Conservation (phyloP, 2,888 invertebrate genomes). For the Drosophila mulleri region DNA sequence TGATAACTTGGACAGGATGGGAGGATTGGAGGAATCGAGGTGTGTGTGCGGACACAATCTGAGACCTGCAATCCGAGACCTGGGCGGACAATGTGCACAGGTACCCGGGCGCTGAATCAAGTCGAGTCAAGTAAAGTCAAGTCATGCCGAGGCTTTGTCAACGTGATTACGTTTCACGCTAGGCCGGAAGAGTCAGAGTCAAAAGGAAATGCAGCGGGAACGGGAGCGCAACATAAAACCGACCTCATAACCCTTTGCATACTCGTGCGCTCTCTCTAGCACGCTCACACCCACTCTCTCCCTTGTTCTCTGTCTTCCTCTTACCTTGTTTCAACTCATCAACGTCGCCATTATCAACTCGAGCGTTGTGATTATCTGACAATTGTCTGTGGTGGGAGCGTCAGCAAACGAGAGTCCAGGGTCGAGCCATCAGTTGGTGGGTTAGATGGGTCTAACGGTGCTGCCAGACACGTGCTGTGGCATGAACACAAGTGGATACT, state of each 20-base stretch:
- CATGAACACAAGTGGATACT: slow-evolving; percentile 21
- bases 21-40: neutral
- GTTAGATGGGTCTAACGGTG: slow-evolving; percentile 19
- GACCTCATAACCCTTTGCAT: slow-evolving; percentile 7
- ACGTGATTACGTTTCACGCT: slow-evolving; percentile 67
- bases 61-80: slow-evolving; percentile 50
- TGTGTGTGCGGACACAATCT: slow-evolving; percentile 2
- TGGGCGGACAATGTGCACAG: slow-evolving; percentile 19
- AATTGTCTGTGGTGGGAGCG: slow-evolving; percentile 57
- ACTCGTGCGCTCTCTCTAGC: neutral
- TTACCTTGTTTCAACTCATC: slow-evolving; percentile 58
- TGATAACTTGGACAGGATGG: neutral
- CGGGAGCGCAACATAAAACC: slow-evolving; percentile 12
- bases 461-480: slow-evolving; percentile 35
- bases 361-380: slow-evolving; percentile 70
- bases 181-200: slow-evolving; percentile 63
- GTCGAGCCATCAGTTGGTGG: slow-evolving; percentile 25
- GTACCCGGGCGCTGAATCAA: slow-evolving; percentile 33
- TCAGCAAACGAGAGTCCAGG: slow-evolving; percentile 20
- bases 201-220: slow-evolving; percentile 62
- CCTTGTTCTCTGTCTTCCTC: slow-evolving; percentile 2
- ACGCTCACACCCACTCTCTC: neutral
- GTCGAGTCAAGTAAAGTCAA: slow-evolving; percentile 15
- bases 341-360: slow-evolving; percentile 74
- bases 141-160: slow-evolving; percentile 51